Conservation (phyloP, 2,888 invertebrate genomes). For the Osedax fenrisi region DNA sequence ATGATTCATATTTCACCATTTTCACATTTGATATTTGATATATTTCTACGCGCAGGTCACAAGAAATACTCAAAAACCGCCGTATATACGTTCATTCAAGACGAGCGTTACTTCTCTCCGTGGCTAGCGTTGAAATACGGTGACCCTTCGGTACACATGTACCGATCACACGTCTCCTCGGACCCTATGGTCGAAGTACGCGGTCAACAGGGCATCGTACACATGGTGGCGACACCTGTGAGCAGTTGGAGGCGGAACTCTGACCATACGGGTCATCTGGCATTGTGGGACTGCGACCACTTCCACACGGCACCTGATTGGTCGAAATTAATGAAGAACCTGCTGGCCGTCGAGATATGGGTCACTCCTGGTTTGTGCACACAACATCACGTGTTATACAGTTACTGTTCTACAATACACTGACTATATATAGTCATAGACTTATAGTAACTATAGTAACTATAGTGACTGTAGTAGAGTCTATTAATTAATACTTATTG, state of each 20-base stretch:
- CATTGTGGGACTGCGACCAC: not conserved
- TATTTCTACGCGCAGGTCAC: not conserved
- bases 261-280: not conserved
- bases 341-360: not conserved
- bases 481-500: too few relatives aligned
- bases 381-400: too few relatives aligned
- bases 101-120: not conserved
- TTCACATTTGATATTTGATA: too few relatives aligned
- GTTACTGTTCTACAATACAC: too few relatives aligned
- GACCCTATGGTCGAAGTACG: not conserved
- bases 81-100: not conserved
- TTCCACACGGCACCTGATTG: not conserved
- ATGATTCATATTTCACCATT: too few relatives aligned
- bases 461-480: too few relatives aligned
- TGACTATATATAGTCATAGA: too few relatives aligned
- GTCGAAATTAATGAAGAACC: not conserved
- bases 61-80: not conserved
- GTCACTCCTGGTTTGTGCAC: not conserved
- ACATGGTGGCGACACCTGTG: not conserved
- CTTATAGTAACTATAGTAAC: too few relatives aligned
- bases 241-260: not conserved
- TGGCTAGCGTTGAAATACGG: not conserved
- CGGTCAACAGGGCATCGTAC: not conserved
- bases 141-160: not conserved
- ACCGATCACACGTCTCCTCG: not conserved